Evolutionary conservation across 2,888 invertebrate species (phyloP).

Genomic region (Homarus gammarus): DNA sequence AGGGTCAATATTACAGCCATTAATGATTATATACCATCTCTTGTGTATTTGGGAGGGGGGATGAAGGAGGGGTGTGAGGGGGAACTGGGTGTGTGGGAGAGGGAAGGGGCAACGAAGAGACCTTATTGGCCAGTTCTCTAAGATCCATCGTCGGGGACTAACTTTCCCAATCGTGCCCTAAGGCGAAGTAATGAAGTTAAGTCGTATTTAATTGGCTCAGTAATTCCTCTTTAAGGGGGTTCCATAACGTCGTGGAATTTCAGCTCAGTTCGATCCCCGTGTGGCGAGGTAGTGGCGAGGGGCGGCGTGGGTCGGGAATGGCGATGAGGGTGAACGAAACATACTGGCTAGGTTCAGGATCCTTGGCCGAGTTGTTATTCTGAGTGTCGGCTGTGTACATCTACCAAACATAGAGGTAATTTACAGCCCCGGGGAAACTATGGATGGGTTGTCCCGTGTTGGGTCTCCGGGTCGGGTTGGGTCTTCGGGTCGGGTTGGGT

Average conservation of each 20-base stretch:
- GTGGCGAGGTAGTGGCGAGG: not conserved
- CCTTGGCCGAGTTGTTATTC: slow-evolving; percentile 25
- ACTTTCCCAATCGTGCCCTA: slow-evolving; percentile 38
- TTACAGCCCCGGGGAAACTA: slow-evolving; percentile 5
- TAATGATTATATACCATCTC: slow-evolving; percentile 2
- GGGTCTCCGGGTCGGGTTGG: not conserved
- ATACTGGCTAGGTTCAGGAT: not conserved
- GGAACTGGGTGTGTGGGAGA: slow-evolving; percentile 11
- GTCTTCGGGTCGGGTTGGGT: too few relatives aligned
- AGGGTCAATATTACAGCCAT: slow-evolving; percentile 11
- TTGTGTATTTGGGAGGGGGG: not conserved
- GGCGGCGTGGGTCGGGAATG: not conserved
- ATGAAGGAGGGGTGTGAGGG: too few relatives aligned
- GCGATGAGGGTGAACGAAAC: slow-evolving; percentile 14
- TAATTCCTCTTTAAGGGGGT: slow-evolving; percentile 56
- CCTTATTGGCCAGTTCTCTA: slow-evolving; percentile 33
- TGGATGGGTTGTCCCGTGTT: not conserved
- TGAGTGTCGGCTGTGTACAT: not conserved
- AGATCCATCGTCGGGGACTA: slow-evolving; percentile 22
- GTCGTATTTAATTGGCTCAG: slow-evolving; percentile 66
- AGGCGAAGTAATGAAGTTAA: slow-evolving; percentile 66
- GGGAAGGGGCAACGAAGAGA: not conserved
- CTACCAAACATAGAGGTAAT: slow-evolving; percentile 21
- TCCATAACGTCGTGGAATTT: slow-evolving; percentile 21
- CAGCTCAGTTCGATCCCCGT: slow-evolving; percentile 1